A percentile compares a stretch with the other conserved stretches of the same genome.
Evolutionary conservation across 2,888 invertebrate genomes (phyloP).

Genomic region (Parascotia fuliginaria): DNA sequence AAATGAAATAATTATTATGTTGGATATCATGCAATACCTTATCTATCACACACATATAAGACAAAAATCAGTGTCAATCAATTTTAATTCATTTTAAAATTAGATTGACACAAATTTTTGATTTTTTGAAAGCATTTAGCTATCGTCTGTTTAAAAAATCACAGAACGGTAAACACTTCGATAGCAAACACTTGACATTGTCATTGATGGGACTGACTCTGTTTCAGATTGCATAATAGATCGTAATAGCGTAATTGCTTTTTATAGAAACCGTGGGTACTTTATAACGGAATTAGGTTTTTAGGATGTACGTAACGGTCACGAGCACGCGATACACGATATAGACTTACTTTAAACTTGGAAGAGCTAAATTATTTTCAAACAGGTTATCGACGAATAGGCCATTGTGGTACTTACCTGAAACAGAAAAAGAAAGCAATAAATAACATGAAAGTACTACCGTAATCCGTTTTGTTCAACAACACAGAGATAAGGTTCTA

Average conservation of each 20-base stretch:
- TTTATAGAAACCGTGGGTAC: slow-evolving; percentile 19
- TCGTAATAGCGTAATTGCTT: slow-evolving; percentile 24
- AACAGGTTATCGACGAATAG: background rate
- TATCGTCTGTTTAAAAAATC: background rate
- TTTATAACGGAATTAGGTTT: slow-evolving; percentile 9
- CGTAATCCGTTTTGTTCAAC: background rate
- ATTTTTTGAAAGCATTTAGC: too few species aligned
- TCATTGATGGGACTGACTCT: slow-evolving; percentile 38
- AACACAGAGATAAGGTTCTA: background rate
- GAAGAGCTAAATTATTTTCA: background rate
- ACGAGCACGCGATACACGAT: slow-evolving; percentile 1
- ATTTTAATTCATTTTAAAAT: too few species aligned
- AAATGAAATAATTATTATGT: too few species aligned
- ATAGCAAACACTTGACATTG: slow-evolving; percentile 37
- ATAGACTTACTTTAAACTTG: slow-evolving; percentile 2
- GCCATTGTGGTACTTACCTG: slow-evolving; percentile 9
- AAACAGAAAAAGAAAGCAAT: slow-evolving; percentile 10
- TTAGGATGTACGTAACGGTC: slow-evolving; percentile 3
- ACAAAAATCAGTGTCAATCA: too few species aligned
- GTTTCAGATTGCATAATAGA: slow-evolving; percentile 34
- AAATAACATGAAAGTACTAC: background rate
- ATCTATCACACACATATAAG: too few species aligned
- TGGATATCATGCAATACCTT: too few species aligned
- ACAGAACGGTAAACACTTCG: slow-evolving; percentile 19
- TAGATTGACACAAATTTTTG: too few species aligned